Base-by-base conservation (phyloP, 1,140 invertebrate species). In the Drosophila aff. region DNA sequence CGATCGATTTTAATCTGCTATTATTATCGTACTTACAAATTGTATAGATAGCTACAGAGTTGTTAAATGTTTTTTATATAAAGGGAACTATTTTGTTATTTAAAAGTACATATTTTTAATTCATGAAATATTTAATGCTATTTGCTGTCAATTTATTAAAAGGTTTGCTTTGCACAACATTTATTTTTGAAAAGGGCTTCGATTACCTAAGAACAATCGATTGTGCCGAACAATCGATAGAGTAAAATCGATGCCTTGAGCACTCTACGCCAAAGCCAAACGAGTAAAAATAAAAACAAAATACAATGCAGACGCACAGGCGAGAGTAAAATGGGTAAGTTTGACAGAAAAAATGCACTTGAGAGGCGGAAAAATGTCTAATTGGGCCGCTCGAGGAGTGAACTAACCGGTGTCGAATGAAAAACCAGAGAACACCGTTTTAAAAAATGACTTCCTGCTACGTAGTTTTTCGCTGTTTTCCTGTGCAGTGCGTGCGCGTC, bases 281-380 rank as follows among this genome's bases (percentile, higher is more conserved):
- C 33, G 36, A 57, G 53, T 57, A 57, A 57, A 57, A 57, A 78
- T 69, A 67, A 77, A 57, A 78, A 79, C 64, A 71, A 74, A 84
- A 90, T 90, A 89, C 84, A 90, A 89, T 89, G 84, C 84, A 84
- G 66, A 72, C 76, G 64, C 64, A 81, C 74, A 90, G 80, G 81
- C 77, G 61, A 87, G 79, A 81, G 74, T 81, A 84, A 89, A 89
- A 89, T 89, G 84, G 84, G 84, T 89, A 85, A 90, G 84, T 81
- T 79, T 89, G 81, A 89, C 77, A 75, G 76, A 89, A 89, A 89
- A 87, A 76, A 55, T 65, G 52, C 52, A 66, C 62, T 63, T 31
- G 7, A 63, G 18, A 52, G 38, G 10, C 36, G 31, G 65, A 81
- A 81, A 75, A 11, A 50, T 9, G 60, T 43, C 18, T 23, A 3